These are phyloP conservation scores for Theretra japonica DNA, from an alignment of 2,888 invertebrate genomes.

Conservation along the genomic window DNA sequence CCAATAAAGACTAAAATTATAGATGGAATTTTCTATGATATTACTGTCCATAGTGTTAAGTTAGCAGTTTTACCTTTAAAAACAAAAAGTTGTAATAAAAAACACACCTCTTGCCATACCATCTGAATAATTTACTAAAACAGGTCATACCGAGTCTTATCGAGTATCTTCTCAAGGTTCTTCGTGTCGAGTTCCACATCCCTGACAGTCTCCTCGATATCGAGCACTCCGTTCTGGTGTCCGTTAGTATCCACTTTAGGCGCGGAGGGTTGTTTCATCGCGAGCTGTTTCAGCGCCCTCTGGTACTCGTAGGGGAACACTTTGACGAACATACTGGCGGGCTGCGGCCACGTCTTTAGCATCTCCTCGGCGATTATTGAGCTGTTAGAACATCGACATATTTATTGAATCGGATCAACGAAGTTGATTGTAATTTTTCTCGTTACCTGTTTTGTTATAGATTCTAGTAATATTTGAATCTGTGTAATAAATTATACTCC, in stretches of 20 bases:
- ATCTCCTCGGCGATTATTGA: slow-evolving; percentile 93
- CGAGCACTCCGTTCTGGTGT: slow-evolving; percentile 83
- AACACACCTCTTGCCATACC: no score
- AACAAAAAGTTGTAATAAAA: no score
- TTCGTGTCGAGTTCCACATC: slow-evolving; percentile 91
- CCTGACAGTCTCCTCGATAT: slow-evolving; percentile 95
- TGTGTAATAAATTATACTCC: no score
- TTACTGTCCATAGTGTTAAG: no score
- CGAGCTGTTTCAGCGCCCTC: slow-evolving; percentile 90
- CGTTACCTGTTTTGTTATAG: no score
- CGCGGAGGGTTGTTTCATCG: slow-evolving; percentile 48
- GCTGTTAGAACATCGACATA: slow-evolving; percentile 47
- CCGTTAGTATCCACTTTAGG: slow-evolving; percentile 63
- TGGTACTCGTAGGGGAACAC: slow-evolving; percentile 99
- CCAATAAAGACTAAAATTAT: no score
- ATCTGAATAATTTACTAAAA: no score
- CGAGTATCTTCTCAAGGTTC: slow-evolving; percentile 91
- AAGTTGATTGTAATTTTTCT: not conserved
- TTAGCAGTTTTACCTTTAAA: no score
- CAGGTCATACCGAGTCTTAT: slow-evolving; percentile 89
- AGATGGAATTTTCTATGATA: no score
- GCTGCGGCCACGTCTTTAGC: slow-evolving; percentile 91
- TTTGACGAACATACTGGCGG: slow-evolving; percentile 93
- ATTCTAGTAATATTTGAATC: no score
- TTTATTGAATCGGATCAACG: no score